Percentiles rank a stretch among this genome's conserved stretches.
Conservation (phyloP, 2,797 vertebrate genomes). For the Centroberyx gerrardi region DNA sequence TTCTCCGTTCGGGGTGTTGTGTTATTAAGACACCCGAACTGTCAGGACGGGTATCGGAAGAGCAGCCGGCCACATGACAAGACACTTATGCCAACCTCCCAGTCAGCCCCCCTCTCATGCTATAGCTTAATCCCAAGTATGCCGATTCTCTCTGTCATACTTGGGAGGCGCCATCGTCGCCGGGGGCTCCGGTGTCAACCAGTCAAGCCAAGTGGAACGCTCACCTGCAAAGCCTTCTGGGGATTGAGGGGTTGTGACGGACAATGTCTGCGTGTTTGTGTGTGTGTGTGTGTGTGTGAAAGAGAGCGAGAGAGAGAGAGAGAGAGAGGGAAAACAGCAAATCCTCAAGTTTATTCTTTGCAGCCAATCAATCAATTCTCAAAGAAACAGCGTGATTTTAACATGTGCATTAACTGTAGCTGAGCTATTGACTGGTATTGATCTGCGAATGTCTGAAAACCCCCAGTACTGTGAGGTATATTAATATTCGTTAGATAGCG, state of each 20-base stretch:
- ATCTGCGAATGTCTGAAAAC: neutral
- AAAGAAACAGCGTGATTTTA: neutral
- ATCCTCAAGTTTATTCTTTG: neutral
- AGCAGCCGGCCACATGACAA: conserved; percentile 56
- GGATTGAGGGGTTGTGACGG: conserved; percentile 36
- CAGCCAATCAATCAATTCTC: neutral
- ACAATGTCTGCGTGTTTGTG: conserved; percentile 18
- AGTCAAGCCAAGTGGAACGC: conserved; percentile 49
- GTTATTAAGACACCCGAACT: conserved; percentile 72
- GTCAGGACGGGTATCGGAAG: conserved; percentile 64
- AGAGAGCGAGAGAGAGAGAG: neutral
- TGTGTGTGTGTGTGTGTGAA: conserved; percentile 12
- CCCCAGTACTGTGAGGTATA: neutral
- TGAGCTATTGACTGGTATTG: neutral
- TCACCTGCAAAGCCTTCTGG: conserved; percentile 46
- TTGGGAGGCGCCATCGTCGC: conserved; percentile 6
- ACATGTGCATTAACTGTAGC: neutral
- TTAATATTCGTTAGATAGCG: conserved; percentile 2
- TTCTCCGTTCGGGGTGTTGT: conserved; percentile 62
- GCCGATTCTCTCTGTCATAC: conserved; percentile 43
- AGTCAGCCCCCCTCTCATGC: conserved; percentile 33
- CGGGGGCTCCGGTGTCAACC: conserved; percentile 36
- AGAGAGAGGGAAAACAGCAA: neutral
- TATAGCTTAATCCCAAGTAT: conserved; percentile 63
- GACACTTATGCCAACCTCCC: conserved; percentile 49